A percentile compares a stretch with the other conserved stretches of the same genome.
phyloP scores from a whole-genome alignment of 2,888 invertebrate species.

The Caenorhabditis japonica region DNA sequence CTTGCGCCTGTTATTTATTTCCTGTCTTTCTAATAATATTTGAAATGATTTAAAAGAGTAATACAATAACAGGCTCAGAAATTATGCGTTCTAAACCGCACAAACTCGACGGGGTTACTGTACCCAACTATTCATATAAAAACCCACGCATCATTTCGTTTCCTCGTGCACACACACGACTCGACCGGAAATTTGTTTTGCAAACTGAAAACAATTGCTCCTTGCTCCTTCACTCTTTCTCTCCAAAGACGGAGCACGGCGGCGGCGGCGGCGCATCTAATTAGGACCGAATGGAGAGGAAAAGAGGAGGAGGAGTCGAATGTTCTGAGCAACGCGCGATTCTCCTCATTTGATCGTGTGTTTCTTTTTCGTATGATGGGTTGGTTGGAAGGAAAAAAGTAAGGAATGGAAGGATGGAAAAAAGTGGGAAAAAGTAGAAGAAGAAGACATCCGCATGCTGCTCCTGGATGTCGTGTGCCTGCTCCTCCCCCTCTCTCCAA shows the following conservation, averaged over 20 bases:
- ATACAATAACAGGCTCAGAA: too few species aligned
- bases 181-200: slow-evolving; percentile 42
- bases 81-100: too few species aligned
- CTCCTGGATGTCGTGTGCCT: too few species aligned
- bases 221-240: slow-evolving; percentile 1
- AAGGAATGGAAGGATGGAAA: neutral
- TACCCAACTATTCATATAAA: too few species aligned
- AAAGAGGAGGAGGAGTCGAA: too few species aligned
- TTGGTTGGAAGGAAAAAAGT: slow-evolving; percentile 35
- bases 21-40: too few species aligned
- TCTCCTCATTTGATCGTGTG: slow-evolving; percentile 30
- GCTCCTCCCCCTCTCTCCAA: too few species aligned
- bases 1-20: too few species aligned
- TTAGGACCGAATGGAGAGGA: slow-evolving; percentile 48
- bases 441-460: slow-evolving; percentile 29
- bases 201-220: slow-evolving; percentile 41
- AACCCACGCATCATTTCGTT: slow-evolving; percentile 36
- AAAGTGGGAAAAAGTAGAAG: slow-evolving; percentile 5
- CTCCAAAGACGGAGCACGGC: slow-evolving; percentile 15
- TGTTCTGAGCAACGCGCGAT: too few species aligned
- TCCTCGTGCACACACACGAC: slow-evolving; percentile 2
- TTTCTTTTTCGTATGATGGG: slow-evolving; percentile 11
- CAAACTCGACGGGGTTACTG: too few species aligned
- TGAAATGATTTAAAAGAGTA: too few species aligned
- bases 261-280: slow-evolving; percentile 25